phyloP scores from a whole-genome alignment of 2,113 vertebrate genomes.

The Tor tambroides region DNA sequence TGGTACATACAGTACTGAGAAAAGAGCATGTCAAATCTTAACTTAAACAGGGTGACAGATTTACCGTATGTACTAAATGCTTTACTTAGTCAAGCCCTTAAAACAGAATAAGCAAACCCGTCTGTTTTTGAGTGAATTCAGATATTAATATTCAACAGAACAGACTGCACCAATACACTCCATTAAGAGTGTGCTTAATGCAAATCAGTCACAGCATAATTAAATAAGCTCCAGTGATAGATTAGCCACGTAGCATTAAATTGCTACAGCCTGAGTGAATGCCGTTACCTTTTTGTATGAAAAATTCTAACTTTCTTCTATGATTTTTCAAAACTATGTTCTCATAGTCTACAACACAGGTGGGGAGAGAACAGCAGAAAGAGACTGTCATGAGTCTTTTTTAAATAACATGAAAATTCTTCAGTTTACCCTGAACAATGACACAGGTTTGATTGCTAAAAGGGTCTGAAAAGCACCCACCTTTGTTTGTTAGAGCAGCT shows the following conservation, averaged over 20 bases:
- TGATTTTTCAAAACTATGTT: constrained; percentile 87
- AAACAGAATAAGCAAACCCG: constrained; percentile 2
- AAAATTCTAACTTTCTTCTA: constrained; percentile 91
- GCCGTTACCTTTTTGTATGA: constrained; percentile 88
- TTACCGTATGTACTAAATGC: not conserved
- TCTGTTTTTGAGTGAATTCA: not conserved
- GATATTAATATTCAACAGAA: not conserved
- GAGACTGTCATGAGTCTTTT: not conserved
- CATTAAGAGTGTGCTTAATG: constrained; percentile 27
- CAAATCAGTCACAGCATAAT: not conserved
- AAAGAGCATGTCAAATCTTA: not conserved
- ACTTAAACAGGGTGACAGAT: not conserved
- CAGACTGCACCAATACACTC: not conserved
- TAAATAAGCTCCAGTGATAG: not conserved
- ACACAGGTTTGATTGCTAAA: not conserved
- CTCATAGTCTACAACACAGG: constrained; percentile 82
- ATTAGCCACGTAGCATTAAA: not conserved
- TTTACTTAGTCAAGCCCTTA: not conserved
- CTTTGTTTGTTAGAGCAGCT: constrained; percentile 78
- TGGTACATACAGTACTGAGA: not conserved
- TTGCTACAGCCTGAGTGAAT: not conserved
- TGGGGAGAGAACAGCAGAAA: not conserved
- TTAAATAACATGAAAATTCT: not conserved
- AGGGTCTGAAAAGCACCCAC: constrained; percentile 73
- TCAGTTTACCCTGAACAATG: not conserved